Evolutionary conservation across 2,113 vertebrate species (phyloP).

Genomic region (Sylvicapra grimmia): DNA sequence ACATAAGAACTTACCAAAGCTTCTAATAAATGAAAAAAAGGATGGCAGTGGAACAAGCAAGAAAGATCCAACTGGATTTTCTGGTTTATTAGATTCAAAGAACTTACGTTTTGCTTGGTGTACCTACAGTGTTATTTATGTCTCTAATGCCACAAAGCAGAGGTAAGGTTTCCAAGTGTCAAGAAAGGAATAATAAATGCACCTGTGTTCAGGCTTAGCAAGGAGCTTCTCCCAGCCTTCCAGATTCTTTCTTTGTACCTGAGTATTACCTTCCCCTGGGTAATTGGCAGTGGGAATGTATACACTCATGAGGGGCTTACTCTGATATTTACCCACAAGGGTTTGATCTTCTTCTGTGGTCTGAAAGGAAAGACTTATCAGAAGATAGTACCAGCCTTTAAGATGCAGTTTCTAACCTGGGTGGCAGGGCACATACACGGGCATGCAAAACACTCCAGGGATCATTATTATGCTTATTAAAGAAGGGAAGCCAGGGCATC

Average conservation of each 20-base stretch:
- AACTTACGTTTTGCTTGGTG: background rate
- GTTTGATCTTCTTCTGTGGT: background rate
- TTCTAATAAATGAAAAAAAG: background rate
- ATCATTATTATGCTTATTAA: background rate
- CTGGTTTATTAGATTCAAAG: background rate
- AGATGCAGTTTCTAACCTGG: background rate
- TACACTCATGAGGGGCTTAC: background rate
- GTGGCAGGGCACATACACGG: fast-evolving
- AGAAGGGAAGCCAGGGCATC: background rate
- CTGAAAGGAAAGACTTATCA: background rate
- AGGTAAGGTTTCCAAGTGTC: background rate
- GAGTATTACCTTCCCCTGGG: background rate
- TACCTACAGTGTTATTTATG: background rate
- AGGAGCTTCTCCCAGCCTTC: background rate
- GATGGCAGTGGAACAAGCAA: background rate
- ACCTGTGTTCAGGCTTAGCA: background rate
- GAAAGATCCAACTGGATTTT: background rate
- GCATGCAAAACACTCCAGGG: background rate
- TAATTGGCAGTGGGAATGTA: background rate
- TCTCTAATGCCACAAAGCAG: background rate
- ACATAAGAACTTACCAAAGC: background rate
- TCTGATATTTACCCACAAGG: background rate
- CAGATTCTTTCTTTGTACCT: background rate
- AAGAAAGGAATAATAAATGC: background rate
- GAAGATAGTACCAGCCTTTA: background rate